phyloP scores from a whole-genome alignment of 2,888 invertebrate species.

The Andrena praecox region DNA sequence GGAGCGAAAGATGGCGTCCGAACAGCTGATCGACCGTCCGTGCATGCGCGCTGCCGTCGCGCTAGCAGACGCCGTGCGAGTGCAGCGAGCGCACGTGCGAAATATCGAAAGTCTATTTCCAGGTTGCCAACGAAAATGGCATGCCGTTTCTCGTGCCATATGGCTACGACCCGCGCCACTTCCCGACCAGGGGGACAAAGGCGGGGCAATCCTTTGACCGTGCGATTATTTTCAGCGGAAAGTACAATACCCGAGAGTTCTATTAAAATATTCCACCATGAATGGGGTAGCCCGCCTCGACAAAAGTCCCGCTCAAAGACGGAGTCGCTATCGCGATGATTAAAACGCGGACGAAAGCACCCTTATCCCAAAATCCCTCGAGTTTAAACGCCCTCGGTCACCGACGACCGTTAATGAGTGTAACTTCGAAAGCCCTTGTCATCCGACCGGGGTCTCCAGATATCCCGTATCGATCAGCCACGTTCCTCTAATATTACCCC shows the following conservation, averaged over 20 bases:
- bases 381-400: not conserved
- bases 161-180: slow-evolving; percentile 42
- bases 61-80: slow-evolving; percentile 43
- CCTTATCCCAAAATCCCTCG: not conserved
- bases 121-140: slow-evolving; percentile 61
- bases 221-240: slow-evolving; percentile 53
- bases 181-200: slow-evolving; percentile 41
- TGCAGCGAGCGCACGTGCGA: slow-evolving; percentile 54
- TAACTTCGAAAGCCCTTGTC: not conserved
- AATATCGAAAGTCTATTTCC: slow-evolving; percentile 64
- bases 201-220: slow-evolving; percentile 53
- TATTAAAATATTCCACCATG: slow-evolving; percentile 34
- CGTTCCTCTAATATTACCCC: not conserved
- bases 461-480: slow-evolving; percentile 32
- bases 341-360: not conserved
- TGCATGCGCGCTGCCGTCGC: slow-evolving; percentile 72
- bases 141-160: slow-evolving; percentile 54
- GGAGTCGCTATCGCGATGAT: not conserved
- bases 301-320: too few species aligned
- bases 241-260: slow-evolving; percentile 39
- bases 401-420: not conserved
- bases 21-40: slow-evolving; percentile 81
- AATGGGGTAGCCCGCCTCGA: not conserved
- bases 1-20: slow-evolving; percentile 80
- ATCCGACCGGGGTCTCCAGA: not conserved